Evolutionary conservation across 2,888 invertebrate species (phyloP), one percentile per base, ranked within the genome.

Genomic region (Phortica magna): DNA sequence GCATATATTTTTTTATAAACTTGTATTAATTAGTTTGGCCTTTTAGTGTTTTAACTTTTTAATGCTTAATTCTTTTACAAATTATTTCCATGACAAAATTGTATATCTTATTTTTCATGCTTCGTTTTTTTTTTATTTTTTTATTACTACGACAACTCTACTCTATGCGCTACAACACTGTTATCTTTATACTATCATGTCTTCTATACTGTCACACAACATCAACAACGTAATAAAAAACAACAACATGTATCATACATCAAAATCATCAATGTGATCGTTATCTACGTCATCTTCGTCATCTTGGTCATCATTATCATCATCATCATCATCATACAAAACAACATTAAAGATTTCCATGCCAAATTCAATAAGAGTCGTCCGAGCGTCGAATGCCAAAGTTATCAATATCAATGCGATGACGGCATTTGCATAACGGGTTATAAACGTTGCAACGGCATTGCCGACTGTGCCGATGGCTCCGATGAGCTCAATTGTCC

Each of bases 381-480:
- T 41, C 82, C 87, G 76, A 81, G 82, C 78, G 83, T 83, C 81
- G 90, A 91, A 76, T 92, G 92, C 83, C 83, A 88, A 73, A 81
- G 90, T 80, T 92, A 92, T 82, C 94, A 95, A 87, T 95, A 94
- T 91, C 93, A 92, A 78, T 95, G 95, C 90, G 92, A 92, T 76
- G 94, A 94, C 87, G 94, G 94, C n/a, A 91, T 92, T 79, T 95
- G 95, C 92, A 94, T 95, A 80, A 93, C 93, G 83, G 92, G 92
- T 81, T 91, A 91, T 77, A 94, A 94, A 85, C 92, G 92, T 76
- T 95, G 95, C 91, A 93, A 96, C 87, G 91, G 92, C 74, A 87
- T 89, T 61, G 79, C 80, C 14, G 94, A 94, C 83, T 94, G 94
- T 89, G 91, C 93, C 76, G 93, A 93, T 79, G 93, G 93, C 14